A percentile compares a stretch with the other conserved stretches of the same genome.
phyloP scores from a whole-genome alignment of 2,113 vertebrate genomes.

The Rhegmatorhina hoffmannsi region DNA sequence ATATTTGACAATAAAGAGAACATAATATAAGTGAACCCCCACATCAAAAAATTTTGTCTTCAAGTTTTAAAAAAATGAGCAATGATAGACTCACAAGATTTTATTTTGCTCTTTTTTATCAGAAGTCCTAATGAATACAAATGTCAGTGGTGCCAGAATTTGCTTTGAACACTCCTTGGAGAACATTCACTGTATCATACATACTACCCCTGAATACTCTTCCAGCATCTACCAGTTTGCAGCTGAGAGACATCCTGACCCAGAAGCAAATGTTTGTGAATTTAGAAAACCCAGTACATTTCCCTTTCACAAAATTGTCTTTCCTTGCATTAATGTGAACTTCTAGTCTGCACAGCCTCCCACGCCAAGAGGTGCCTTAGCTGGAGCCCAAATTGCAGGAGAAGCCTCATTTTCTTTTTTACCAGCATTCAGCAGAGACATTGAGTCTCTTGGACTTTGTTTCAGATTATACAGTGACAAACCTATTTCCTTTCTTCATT shows the following conservation, averaged over 20 bases:
- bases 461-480: background rate
- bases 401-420: background rate
- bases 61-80: background rate
- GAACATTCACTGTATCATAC: background rate
- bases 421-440: rapidly evolving
- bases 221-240: background rate
- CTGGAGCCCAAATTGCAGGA: background rate
- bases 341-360: background rate
- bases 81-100: background rate
- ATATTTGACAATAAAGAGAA: background rate
- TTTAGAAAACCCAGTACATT: background rate
- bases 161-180: background rate
- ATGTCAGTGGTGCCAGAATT: background rate
- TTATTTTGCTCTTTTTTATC: background rate
- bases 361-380: background rate
- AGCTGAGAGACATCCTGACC: background rate
- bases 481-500: background rate
- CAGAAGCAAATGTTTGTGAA: background rate
- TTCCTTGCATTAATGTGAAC: background rate
- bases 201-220: background rate
- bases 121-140: background rate
- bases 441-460: background rate
- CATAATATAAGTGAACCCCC: background rate
- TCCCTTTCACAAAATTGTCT: background rate
- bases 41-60: background rate